These are phyloP conservation scores for Morpho helenor DNA, from an alignment of 2,888 invertebrate species.

Conservation along the genomic window DNA sequence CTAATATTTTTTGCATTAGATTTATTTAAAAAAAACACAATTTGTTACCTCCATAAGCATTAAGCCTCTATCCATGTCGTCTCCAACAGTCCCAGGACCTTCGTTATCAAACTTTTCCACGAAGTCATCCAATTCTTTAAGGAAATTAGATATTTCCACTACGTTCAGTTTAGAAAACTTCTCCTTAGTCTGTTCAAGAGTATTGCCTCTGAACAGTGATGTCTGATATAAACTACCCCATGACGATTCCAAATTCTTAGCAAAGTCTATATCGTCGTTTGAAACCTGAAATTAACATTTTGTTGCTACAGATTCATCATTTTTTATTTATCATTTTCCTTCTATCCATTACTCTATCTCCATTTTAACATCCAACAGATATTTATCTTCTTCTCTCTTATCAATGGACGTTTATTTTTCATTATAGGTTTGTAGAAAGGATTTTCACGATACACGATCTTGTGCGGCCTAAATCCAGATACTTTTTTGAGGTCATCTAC, in stretches of 20 bases:
- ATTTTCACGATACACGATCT: no score
- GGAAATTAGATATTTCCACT: constrained; percentile 85
- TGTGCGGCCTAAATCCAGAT: no score
- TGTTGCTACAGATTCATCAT: no score
- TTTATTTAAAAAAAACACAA: neutral
- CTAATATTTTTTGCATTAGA: no score
- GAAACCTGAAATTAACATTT: constrained; percentile 49
- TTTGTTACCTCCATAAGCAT: constrained; percentile 82
- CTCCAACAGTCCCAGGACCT: constrained; percentile 90
- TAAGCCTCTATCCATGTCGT: constrained; percentile 86
- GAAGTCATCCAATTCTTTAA: constrained; percentile 81
- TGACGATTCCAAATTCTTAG: constrained; percentile 81
- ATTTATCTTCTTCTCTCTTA: no score
- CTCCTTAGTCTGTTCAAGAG: constrained; percentile 89
- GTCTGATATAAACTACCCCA: constrained; percentile 86
- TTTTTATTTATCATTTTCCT: no score
- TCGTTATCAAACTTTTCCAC: constrained; percentile 84
- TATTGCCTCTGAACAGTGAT: constrained; percentile 83
- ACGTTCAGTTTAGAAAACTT: constrained; percentile 91
- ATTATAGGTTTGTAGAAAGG: no score
- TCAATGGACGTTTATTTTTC: no score
- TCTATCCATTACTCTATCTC: no score
- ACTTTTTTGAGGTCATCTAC: no score
- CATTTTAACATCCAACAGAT: no score
- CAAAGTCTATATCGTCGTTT: constrained; percentile 75